Base-by-base conservation (phyloP, 1,140 invertebrate species). In the Drosophila ananassae region DNA sequence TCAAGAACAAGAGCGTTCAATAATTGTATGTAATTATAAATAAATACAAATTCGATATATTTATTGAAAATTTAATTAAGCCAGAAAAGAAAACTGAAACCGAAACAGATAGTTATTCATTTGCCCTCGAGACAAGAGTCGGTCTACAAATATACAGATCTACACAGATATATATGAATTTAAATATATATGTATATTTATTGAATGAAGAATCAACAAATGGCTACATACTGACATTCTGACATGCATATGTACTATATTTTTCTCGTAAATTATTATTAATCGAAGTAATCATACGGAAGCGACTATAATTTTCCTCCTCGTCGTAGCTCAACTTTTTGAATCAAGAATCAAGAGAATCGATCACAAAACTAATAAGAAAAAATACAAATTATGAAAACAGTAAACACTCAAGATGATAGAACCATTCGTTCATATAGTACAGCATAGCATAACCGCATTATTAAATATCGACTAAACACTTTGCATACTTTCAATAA, bases 11-110 rank as follows among this genome's bases (percentile, higher is more conserved):
- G 37, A 77, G 44, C 63, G 64, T 85, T 85, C 52, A 64, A 82
- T 78, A 78, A 78, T 56, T 89, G 72, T 89, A 79, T 89, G 74
- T 89, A 87, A 87, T 75, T 77, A 82, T 57, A 77, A 69, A 58
- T 55, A 67, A 69, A 53, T 34, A 64, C 50, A 57, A 78, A 62
- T 76, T 52, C 57, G 46, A 84, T 79, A 79, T 87, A 87, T 87
- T 87, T 85, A 87, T 85, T 69, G 66, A 75, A 63, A 67, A 76
- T 68, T 87, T 64, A 77, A 84, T 80, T 73, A 73, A 78, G 54
- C 48, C 76, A 61, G 55, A 64, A 48, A 58, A 61, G 25, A 72
- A 55, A 37, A 37, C 34, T 3, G 12, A 37, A 37, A 37, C 34
- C 12, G 30, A 32, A 32, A 34, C 32, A 10, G 34, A 37, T 66